A percentile compares a stretch with the other conserved stretches of the same genome.
Conservation (phyloP, 2,888 invertebrate species). For the Apamea anceps region DNA sequence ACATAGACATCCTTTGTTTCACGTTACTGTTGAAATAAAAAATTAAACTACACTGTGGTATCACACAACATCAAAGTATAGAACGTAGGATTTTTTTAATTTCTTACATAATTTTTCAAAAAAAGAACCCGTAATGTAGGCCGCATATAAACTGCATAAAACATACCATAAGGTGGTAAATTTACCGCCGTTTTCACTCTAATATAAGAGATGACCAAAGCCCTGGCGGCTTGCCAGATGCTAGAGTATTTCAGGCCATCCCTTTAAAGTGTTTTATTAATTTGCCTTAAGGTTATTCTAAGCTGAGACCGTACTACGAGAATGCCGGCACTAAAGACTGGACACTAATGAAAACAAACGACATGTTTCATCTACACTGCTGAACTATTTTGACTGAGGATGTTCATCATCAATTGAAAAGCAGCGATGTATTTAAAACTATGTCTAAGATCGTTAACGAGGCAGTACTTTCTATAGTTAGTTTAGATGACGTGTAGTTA, state of each 20-base stretch:
- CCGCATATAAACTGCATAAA: constrained; percentile 53
- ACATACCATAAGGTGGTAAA: constrained; percentile 65
- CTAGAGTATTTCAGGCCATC: constrained; percentile 85
- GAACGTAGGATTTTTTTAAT: neutral
- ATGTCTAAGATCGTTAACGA: constrained; percentile 13
- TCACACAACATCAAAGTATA: constrained; percentile 24
- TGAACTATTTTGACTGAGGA: constrained; percentile 8
- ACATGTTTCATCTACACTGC: constrained; percentile 46
- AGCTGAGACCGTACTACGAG: constrained; percentile 69
- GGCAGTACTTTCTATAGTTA: constrained; percentile 37
- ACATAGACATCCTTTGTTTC: neutral
- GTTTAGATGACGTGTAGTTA: constrained; percentile 58
- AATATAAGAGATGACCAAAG: constrained; percentile 81
- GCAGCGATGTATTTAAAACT: constrained; percentile 47
- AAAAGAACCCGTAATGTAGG: constrained; percentile 23
- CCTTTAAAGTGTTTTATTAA: constrained; percentile 89
- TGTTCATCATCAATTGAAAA: constrained; percentile 19
- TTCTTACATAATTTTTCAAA: constrained; percentile 47
- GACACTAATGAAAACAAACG: constrained; percentile 50
- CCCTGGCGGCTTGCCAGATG: constrained; percentile 80
- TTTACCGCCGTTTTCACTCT: constrained; percentile 72
- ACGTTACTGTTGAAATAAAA: constrained; percentile 11
- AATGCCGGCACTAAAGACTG: constrained; percentile 57
- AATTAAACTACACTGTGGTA: neutral
- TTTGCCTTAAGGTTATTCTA: constrained; percentile 85